Evolutionary conservation across 1,140 invertebrate genomes (phyloP).

Genomic region (Meteorus sp.): DNA sequence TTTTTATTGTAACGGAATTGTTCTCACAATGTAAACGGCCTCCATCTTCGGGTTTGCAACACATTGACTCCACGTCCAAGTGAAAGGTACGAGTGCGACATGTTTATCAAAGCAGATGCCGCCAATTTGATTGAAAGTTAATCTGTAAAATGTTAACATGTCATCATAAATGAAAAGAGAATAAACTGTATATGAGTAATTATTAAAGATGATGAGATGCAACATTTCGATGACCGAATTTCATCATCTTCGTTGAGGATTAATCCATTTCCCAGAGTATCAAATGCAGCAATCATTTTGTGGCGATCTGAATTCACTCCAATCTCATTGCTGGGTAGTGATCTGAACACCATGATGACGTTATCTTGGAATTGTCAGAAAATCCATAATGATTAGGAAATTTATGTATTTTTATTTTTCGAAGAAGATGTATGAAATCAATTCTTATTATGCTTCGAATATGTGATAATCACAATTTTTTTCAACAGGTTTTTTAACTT

Average conservation of each 20-base stretch:
- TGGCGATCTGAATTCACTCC: slow-evolving; percentile 27
- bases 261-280: slow-evolving; percentile 37
- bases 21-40: slow-evolving; percentile 26
- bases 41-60: slow-evolving; percentile 25
- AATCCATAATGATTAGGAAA: slow-evolving; percentile 31
- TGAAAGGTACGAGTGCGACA: slow-evolving; percentile 20
- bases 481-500: slow-evolving; percentile 28
- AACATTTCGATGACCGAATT: slow-evolving; percentile 32
- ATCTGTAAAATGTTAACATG: slow-evolving; percentile 29
- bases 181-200: background rate
- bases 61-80: slow-evolving; percentile 33
- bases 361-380: slow-evolving; percentile 46
- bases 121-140: slow-evolving; percentile 44
- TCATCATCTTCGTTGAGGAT: slow-evolving; percentile 33
- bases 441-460: slow-evolving; percentile 24
- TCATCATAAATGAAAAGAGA: slow-evolving; percentile 1
- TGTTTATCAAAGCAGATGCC: slow-evolving; percentile 40
- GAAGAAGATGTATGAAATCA: no score
- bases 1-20: background rate
- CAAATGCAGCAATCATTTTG: slow-evolving; percentile 38
- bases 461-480: slow-evolving; percentile 41
- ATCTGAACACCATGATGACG: slow-evolving; percentile 42
- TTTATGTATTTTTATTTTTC: no score
- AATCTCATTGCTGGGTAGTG: slow-evolving; percentile 34
- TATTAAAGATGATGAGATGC: background rate